Conservation (phyloP, 2,797 vertebrate species). For the Pteropus rufus region DNA sequence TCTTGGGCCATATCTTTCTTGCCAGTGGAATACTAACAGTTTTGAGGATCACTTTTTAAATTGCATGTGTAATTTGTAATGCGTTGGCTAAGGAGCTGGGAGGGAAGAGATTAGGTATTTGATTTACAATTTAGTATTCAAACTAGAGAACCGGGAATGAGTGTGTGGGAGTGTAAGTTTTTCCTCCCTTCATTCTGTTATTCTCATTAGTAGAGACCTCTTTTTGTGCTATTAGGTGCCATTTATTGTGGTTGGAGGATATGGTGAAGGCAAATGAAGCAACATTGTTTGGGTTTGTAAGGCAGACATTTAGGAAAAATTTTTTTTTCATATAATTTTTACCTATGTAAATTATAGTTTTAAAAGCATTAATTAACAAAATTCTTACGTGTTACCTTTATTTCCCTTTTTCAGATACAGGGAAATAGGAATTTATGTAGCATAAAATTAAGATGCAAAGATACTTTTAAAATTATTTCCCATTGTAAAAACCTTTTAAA, state of each 20-base stretch:
- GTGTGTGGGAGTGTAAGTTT: not conserved
- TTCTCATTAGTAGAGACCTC: not conserved
- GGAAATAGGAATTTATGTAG: not conserved
- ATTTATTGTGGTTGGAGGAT: constrained; percentile 21
- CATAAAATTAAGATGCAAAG: not conserved
- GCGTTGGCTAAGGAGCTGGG: not conserved
- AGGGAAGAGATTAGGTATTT: constrained; percentile 14
- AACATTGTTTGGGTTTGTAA: constrained; percentile 24
- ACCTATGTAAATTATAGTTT: not conserved
- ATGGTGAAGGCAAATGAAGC: not conserved
- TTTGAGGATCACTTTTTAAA: constrained; percentile 19
- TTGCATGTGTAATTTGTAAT: not conserved
- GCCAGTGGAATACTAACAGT: not conserved
- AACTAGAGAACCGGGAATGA: not conserved
- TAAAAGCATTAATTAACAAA: not conserved
- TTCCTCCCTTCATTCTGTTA: not conserved
- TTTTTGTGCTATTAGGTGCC: not conserved
- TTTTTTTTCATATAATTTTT: constrained; percentile 6
- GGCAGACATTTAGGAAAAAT: not conserved
- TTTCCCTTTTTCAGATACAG: not conserved
- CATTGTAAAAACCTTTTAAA: not conserved
- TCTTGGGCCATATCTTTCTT: not conserved
- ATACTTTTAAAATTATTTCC: not conserved
- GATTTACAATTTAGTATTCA: constrained; percentile 26
- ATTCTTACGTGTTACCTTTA: not conserved